Conservation (phyloP, 2,888 invertebrate species). For the Himalopsyche japonica region DNA sequence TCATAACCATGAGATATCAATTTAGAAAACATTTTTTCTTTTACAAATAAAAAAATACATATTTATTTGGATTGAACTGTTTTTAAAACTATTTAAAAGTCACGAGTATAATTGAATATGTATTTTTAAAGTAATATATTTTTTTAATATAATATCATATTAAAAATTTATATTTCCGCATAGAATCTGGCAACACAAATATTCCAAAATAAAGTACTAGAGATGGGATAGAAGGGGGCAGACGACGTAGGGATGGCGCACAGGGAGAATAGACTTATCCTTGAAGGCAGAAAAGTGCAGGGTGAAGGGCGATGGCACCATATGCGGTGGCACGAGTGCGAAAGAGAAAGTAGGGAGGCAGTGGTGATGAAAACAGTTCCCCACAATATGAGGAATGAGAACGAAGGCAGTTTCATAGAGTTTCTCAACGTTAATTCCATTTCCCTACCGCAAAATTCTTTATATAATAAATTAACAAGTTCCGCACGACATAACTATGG, state of each 20-base stretch:
- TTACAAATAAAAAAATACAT: no score
- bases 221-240: neutral
- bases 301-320: slow-evolving; percentile 41
- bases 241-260: slow-evolving; percentile 41
- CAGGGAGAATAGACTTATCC: slow-evolving; percentile 48
- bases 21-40: no score
- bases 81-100: no score
- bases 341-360: slow-evolving; percentile 33
- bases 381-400: neutral
- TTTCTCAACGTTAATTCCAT: neutral
- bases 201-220: slow-evolving; percentile 17
- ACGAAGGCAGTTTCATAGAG: neutral
- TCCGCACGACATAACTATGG: neutral
- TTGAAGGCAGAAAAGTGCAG: slow-evolving; percentile 42
- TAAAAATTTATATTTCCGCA: neutral
- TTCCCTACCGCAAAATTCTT: neutral
- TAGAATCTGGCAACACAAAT: slow-evolving; percentile 20
- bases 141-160: no score
- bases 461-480: neutral
- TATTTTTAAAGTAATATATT: no score
- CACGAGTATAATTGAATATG: no score
- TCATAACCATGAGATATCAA: no score
- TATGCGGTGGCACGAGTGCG: slow-evolving; percentile 23
- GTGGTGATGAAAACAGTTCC: slow-evolving; percentile 12
- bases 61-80: no score